Evolutionary conservation across 1,140 invertebrate genomes (phyloP).

Genomic region (Himalopsyche phryganea): DNA sequence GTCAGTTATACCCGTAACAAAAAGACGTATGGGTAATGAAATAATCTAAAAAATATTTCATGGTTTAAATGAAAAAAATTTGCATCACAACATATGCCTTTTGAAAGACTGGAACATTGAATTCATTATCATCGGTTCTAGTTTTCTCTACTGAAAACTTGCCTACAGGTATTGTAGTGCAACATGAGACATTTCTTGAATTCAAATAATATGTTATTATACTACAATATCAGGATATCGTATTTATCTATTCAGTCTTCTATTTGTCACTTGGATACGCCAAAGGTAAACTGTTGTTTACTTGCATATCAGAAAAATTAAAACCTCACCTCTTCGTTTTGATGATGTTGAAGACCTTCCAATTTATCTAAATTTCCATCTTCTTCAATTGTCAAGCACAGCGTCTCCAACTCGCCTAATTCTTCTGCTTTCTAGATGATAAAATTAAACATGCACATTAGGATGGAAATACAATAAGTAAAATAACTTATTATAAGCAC

Average conservation of each 20-base stretch:
- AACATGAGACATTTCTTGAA: no score
- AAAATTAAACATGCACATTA: not conserved
- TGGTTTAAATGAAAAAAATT: not conserved
- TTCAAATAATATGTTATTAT: no score
- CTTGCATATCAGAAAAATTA: no score
- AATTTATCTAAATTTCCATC: slow-evolving; percentile 89
- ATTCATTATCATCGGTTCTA: no score
- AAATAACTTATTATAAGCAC: no score
- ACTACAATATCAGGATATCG: no score
- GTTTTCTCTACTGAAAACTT: no score
- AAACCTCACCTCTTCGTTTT: slow-evolving; percentile 86
- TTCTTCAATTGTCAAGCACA: slow-evolving; percentile 83
- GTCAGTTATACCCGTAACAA: not conserved
- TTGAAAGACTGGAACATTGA: no score
- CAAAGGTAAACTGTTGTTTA: no score
- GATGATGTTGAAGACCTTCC: slow-evolving; percentile 89
- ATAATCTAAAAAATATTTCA: not conserved
- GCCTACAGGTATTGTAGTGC: no score
- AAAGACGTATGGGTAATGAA: not conserved
- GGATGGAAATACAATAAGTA: not conserved
- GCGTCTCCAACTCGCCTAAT: slow-evolving; percentile 68
- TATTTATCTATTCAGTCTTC: no score
- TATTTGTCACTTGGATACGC: no score
- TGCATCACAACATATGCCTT: not conserved
- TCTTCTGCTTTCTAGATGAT: slow-evolving; percentile 56